Conservation (phyloP, 2,113 vertebrate species). For the Chaetorhynchus papuensis region DNA sequence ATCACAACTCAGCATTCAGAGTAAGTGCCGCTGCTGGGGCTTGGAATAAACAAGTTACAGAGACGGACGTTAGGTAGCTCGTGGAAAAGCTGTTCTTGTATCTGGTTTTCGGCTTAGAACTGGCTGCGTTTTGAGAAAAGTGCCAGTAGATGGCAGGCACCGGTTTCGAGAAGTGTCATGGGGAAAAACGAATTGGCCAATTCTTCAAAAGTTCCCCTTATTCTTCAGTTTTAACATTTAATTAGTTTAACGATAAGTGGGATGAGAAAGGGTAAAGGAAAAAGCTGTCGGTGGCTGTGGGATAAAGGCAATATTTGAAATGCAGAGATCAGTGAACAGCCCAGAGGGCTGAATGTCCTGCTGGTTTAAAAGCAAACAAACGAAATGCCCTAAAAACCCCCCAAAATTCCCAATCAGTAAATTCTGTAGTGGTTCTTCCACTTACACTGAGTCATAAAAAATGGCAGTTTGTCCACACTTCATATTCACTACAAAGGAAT, state of each 20-base stretch:
- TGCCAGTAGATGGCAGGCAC: slow-evolving; percentile 49
- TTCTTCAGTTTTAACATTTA: neutral
- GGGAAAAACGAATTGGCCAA: neutral
- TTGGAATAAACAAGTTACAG: neutral
- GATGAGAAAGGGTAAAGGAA: neutral
- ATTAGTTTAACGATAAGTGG: neutral
- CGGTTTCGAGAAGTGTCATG: neutral
- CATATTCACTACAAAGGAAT: neutral
- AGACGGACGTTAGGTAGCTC: rapidly evolving
- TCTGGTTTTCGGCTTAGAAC: neutral
- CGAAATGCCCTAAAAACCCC: rapidly evolving
- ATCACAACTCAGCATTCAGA: neutral
- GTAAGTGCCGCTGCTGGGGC: neutral
- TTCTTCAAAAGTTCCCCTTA: neutral
- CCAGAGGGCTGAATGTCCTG: neutral
- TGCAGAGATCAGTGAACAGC: neutral
- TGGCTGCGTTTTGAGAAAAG: neutral
- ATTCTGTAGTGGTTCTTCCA: neutral
- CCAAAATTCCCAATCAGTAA: neutral
- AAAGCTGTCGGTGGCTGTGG: neutral
- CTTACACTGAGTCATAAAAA: neutral
- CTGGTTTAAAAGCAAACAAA: neutral
- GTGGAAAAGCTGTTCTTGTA: neutral
- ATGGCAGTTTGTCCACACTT: neutral
- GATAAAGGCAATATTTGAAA: neutral